Evolutionary conservation across 92 coral and sea anemone genomes (phyloP), one percentile per base, ranked within the genome.

Genomic region (Siderastrea radians): DNA sequence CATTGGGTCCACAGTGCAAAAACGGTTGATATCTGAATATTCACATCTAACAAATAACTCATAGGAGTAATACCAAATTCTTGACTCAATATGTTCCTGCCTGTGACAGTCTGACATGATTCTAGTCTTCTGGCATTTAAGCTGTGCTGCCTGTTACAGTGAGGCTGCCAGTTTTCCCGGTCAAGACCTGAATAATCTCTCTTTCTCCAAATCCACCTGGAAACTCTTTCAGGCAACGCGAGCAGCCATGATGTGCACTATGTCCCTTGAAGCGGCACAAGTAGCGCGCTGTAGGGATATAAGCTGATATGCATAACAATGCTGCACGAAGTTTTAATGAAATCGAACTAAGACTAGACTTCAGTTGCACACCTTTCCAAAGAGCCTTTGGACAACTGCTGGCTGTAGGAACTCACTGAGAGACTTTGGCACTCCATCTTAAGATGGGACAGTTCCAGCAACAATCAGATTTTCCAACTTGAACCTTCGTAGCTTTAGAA

Each of bases 381-480:
- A 91, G 51, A 64, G 81, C 70, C 48, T 90, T 71, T 7, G 78
- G 90, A 12, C 64, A 5, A 90, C 82, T 19, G 93, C 84, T 1
- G 87, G 91, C 19, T 90, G 49, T 49, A 90, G 75, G 78, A 91
- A 91, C 62, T 91, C 91, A 60, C 87, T 91, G 12, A 91, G 63
- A 60, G 5, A n/a, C 70, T 91, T 91, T 1, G 94, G 84, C 52
- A 87, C 94, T 5, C 70, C 43, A 60, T 70, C 91, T 58, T 87
- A 14, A 6, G 93, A 87, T 26, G 91, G 94, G 15, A 91, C 87
- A 70, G 80, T 81, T 26, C 94, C 94, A 43, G 87, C 81, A 26
- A 90, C 87, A 85, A 90, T 90, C 26, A 90, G 75, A 73, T 90
- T 90, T 66, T 90, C 93, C 90, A 90, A 90, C 64, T 90, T 90